Conservation (phyloP, 2,797 vertebrate genomes). For the Chloroceryle inda region DNA sequence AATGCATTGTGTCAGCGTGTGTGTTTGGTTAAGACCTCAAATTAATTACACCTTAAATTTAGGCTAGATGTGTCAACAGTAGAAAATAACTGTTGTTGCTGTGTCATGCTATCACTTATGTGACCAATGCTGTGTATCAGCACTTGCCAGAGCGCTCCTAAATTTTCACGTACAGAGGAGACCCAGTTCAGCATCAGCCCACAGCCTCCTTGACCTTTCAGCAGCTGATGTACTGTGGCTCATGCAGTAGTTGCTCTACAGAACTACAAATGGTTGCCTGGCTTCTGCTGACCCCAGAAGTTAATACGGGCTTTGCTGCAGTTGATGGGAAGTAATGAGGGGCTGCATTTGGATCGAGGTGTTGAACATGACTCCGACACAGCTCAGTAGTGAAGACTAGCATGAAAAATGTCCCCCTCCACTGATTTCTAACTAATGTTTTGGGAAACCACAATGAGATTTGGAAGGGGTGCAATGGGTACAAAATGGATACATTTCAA, state of each 20-base stretch:
- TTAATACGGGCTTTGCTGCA: not conserved
- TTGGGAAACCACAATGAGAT: not conserved
- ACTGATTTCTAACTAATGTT: not conserved
- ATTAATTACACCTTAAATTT: not conserved
- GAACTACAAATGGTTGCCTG: not conserved
- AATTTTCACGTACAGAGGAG: not conserved
- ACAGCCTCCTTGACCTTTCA: not conserved
- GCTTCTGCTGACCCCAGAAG: not conserved
- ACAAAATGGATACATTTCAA: not conserved
- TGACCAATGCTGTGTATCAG: not conserved
- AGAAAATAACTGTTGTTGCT: not conserved
- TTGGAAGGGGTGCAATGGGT: not conserved
- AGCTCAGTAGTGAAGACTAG: not conserved
- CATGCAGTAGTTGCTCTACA: rapidly evolving
- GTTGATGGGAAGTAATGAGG: not conserved
- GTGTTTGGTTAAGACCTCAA: not conserved
- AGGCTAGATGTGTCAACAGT: not conserved
- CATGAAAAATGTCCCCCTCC: rapidly evolving
- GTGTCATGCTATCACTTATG: not conserved
- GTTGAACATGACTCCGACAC: not conserved
- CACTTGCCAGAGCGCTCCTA: rapidly evolving
- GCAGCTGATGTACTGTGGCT: rapidly evolving
- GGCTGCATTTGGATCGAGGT: not conserved
- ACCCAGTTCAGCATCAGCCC: not conserved
- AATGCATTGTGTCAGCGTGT: not conserved